Evolutionary conservation across 2,797 vertebrate genomes (phyloP).

Genomic region (Buphagus erythrorhynchus): DNA sequence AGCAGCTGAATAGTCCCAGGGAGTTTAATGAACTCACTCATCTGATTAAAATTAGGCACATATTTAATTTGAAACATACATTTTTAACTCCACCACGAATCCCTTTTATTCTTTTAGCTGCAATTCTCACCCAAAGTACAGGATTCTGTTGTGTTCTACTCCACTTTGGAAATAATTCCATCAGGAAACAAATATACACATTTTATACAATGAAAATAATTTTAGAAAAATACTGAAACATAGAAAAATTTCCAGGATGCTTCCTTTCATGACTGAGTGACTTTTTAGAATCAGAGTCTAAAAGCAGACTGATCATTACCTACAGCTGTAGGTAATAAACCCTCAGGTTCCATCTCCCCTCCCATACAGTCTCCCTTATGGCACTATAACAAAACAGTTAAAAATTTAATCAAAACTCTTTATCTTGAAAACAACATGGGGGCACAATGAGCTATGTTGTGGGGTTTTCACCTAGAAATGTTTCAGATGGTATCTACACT

Average conservation of each 20-base stretch:
- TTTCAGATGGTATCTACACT: not conserved
- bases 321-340: not conserved
- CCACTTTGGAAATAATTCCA: not conserved
- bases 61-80: not conserved
- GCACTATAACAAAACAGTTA: not conserved
- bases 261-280: not conserved
- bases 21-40: not conserved
- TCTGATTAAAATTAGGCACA: not conserved
- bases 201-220: accelerated
- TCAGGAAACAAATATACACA: not conserved
- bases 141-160: not conserved
- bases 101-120: not conserved
- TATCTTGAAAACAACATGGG: not conserved
- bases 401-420: not conserved
- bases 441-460: not conserved
- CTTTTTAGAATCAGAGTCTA: not conserved
- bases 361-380: not conserved
- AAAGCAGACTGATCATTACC: not conserved
- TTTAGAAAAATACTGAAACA: not conserved
- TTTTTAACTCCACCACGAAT: not conserved
- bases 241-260: not conserved
- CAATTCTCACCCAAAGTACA: not conserved
- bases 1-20: not conserved
- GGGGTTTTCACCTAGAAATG: not conserved
- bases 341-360: not conserved